A percentile compares a stretch with the other conserved stretches of the same genome.
These are phyloP conservation scores for Sylvilagus floridanus DNA, from an alignment of 2,797 vertebrate genomes.

Conservation along the genomic window DNA sequence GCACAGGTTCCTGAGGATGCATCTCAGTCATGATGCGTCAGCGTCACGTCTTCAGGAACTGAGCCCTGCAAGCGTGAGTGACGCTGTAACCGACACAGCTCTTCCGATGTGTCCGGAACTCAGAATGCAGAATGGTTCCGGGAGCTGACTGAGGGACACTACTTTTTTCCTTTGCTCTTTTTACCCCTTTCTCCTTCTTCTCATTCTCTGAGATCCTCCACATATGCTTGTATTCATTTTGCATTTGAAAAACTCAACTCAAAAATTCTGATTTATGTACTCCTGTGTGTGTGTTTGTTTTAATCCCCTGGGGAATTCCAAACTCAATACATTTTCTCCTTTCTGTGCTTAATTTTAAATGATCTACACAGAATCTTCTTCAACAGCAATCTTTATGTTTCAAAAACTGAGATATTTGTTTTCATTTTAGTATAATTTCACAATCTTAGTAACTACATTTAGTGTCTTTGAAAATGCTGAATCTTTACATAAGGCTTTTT, in stretches of 20 bases:
- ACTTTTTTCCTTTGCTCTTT: slow-evolving; percentile 73
- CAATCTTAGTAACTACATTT: slow-evolving; percentile 79
- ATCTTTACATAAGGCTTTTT: slow-evolving; percentile 11
- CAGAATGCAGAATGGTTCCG: slow-evolving; percentile 69
- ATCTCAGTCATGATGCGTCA: slow-evolving; percentile 82
- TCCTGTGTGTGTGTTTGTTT: neutral
- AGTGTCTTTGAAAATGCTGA: slow-evolving; percentile 76
- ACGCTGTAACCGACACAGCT: slow-evolving; percentile 73
- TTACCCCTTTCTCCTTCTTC: neutral
- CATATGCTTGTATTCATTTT: neutral
- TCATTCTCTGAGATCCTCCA: neutral
- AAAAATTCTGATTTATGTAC: neutral
- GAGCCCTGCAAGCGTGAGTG: slow-evolving; percentile 79
- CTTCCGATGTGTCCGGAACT: slow-evolving; percentile 76
- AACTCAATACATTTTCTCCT: neutral
- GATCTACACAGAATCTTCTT: slow-evolving; percentile 84
- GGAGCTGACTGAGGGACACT: slow-evolving; percentile 77
- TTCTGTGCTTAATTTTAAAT: slow-evolving; percentile 85
- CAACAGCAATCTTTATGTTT: slow-evolving; percentile 83
- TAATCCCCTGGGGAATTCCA: neutral
- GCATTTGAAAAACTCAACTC: slow-evolving; percentile 1
- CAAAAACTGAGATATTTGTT: slow-evolving; percentile 81
- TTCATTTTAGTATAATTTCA: slow-evolving; percentile 83
- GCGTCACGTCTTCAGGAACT: slow-evolving; percentile 81
- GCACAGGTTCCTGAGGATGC: slow-evolving; percentile 69